Evolutionary conservation across 2,797 vertebrate genomes (phyloP).

Genomic region (Mycteria americana): DNA sequence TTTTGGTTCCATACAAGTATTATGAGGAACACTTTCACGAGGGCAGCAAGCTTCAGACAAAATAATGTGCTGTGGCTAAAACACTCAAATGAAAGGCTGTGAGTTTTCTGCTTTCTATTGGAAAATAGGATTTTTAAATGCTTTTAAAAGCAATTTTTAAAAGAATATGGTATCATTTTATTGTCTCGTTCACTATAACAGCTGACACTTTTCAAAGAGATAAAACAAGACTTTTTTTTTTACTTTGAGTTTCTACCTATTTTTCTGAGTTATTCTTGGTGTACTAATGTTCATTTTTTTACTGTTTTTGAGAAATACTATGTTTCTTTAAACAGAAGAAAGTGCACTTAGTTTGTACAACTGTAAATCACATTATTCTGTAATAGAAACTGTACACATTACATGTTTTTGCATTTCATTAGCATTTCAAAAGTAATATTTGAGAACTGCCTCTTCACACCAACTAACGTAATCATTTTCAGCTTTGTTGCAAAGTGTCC

Average conservation of each 20-base stretch:
- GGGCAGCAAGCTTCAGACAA: neutral
- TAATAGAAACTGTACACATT: neutral
- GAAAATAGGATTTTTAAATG: neutral
- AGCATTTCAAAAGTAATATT: neutral
- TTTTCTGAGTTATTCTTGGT: neutral
- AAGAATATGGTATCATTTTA: neutral
- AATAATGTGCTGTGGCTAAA: neutral
- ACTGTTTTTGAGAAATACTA: neutral
- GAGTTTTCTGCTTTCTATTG: neutral
- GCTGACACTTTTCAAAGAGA: neutral
- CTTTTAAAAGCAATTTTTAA: neutral
- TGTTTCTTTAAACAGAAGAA: constrained; percentile 3
- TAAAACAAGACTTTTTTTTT: neutral
- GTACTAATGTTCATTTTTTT: constrained; percentile 6
- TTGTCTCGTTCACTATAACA: neutral
- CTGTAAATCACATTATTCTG: neutral
- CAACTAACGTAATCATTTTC: neutral
- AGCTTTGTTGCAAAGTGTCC: neutral
- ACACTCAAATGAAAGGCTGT: neutral
- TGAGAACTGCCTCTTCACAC: neutral
- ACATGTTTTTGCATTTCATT: neutral
- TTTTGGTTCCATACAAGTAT: neutral
- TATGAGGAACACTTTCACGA: accelerated
- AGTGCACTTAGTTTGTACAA: neutral
- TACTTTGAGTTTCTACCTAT: neutral